phyloP scores from a whole-genome alignment of 2,113 vertebrate species.

The Forbesichthys agassizii region DNA sequence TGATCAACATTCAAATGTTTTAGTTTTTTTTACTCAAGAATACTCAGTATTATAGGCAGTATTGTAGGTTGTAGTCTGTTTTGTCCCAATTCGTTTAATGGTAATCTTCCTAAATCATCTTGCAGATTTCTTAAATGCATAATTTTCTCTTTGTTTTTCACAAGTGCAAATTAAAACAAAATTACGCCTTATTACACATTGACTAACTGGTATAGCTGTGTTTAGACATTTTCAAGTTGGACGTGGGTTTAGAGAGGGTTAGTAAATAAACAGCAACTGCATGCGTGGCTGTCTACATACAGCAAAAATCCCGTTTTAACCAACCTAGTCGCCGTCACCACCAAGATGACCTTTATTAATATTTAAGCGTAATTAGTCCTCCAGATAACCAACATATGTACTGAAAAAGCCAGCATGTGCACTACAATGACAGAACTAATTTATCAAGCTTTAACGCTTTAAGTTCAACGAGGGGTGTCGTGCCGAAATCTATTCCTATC shows the following conservation, averaged over 20 bases:
- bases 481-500: too few relatives aligned
- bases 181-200: not conserved
- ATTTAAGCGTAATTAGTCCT: not conserved
- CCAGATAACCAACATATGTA: not conserved
- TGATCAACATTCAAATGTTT: too few relatives aligned
- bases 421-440: not conserved
- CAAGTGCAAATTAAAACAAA: not conserved
- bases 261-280: slow-evolving; percentile 37
- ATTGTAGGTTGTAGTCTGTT: not conserved
- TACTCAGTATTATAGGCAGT: slow-evolving; percentile 4
- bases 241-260: not conserved
- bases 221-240: not conserved
- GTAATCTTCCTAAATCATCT: too few relatives aligned
- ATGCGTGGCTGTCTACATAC: slow-evolving; percentile 42
- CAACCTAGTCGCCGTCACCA: not conserved
- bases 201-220: not conserved
- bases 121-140: too few relatives aligned
- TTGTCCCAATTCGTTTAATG: too few relatives aligned
- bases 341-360: slow-evolving; percentile 9
- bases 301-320: slow-evolving; percentile 4
- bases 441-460: slow-evolving; percentile 15
- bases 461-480: slow-evolving; percentile 37
- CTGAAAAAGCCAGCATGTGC: slow-evolving; percentile 19
- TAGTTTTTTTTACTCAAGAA: too few relatives aligned
- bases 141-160: not conserved